Evolutionary conservation across 2,888 invertebrate species (phyloP).

Genomic region (Lepidocyrtoides sp.): DNA sequence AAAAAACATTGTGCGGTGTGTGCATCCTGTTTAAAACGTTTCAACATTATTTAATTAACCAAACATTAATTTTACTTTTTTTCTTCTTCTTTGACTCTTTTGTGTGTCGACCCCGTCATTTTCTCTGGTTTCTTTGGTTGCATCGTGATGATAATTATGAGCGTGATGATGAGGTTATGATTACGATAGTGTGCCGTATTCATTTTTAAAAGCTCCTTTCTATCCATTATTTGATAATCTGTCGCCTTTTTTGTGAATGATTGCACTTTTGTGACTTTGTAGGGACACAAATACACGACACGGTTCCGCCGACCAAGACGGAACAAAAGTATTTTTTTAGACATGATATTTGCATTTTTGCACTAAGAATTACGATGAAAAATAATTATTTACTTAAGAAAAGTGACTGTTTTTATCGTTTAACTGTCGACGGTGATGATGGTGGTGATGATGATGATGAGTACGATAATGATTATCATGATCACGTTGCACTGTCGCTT

Average conservation of each 20-base stretch:
- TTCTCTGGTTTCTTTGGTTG: slow-evolving; percentile 24
- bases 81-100: background rate
- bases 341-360: slow-evolving; percentile 39
- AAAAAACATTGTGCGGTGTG: slow-evolving; percentile 36
- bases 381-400: slow-evolving; percentile 45
- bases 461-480: slow-evolving; percentile 32
- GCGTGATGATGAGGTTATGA: slow-evolving; percentile 1
- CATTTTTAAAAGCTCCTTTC: background rate
- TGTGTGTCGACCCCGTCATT: slow-evolving; percentile 43
- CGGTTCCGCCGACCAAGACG: background rate
- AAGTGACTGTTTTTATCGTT: slow-evolving; percentile 32
- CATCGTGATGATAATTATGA: slow-evolving; percentile 11
- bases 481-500: slow-evolving; percentile 29
- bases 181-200: background rate
- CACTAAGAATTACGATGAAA: slow-evolving; percentile 8
- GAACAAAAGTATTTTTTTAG: slow-evolving; percentile 5
- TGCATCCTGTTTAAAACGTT: slow-evolving; percentile 49
- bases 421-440: too few relatives aligned
- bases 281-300: too few relatives aligned
- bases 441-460: background rate
- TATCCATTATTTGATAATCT: slow-evolving; percentile 33
- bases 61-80: slow-evolving; percentile 56
- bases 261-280: slow-evolving; percentile 13
- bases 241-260: slow-evolving; percentile 8
- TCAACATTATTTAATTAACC: slow-evolving; percentile 53